Base-by-base conservation (phyloP, 2,113 vertebrate genomes). In the Phoenicopterus ruber region DNA sequence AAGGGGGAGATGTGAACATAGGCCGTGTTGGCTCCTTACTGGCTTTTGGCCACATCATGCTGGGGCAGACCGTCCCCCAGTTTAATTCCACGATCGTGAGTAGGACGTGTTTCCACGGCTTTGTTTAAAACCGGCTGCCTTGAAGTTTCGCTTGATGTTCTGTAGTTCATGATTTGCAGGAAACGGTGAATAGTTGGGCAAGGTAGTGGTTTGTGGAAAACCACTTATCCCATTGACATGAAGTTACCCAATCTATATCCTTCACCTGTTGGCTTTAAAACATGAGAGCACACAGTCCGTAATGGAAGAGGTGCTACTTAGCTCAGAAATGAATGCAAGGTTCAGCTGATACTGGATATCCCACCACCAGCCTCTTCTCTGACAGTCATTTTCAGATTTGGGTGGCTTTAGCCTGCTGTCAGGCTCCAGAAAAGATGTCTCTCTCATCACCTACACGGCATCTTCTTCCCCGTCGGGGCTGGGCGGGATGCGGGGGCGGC, bases 1-100 rank as follows among this genome's bases (percentile, higher is more conserved):
- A 70, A 36, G 29, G 21, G 19, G 44, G 15, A 38, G 36, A 10
- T 26, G 36, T 40, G 50, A 36, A 16, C 31, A 38, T 0, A 0
- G 62, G 72, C 40, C 19, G 10, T 3, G 22, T 13, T 90, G 61
- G 21, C 25, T 79, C 36, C 17, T 80, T 46, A 1, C 19, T 83
- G 89, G 24, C 3, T 38, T 63, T 57, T 76, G 61, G 12, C 40
- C 20, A 3, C 21, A 5, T 72, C 13, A 8, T 11, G 6, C 46
- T 2, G 4, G 55, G 25, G 9, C 55, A 57, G 54, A 24, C 21
- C 1, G 1, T 80, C 69, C 40, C 47, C 36, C 25, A 14, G 11
- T 46, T 86, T 21, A 69, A 54, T 38, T 49, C 31, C 25, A 18
- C 38, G 28, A 0, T 12, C 54, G 13, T 46, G 69, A 24, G 14